Conservation (phyloP, 1,140 invertebrate species). For the Leptopilina boulardi region DNA sequence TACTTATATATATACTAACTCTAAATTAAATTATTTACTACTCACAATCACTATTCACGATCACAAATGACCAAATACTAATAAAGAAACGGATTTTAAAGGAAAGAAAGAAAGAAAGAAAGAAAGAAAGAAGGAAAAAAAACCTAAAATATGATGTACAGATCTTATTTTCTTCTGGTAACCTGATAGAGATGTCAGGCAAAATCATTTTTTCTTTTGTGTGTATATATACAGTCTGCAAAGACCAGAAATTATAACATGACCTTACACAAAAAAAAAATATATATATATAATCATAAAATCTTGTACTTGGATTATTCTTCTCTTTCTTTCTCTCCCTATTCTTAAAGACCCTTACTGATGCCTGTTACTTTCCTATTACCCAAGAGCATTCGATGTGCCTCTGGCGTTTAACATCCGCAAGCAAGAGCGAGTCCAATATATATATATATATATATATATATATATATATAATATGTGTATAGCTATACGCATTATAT, state of each 20-base stretch:
- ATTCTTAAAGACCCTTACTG: neutral
- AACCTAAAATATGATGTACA: slow-evolving; percentile 50
- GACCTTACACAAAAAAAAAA: no score
- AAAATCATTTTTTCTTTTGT: slow-evolving; percentile 61
- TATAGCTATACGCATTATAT: no score
- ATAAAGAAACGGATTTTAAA: no score
- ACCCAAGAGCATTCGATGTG: slow-evolving; percentile 55
- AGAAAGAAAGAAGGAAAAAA: neutral
- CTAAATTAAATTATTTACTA: no score
- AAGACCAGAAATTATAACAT: slow-evolving; percentile 53
- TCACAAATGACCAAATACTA: no score
- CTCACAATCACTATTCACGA: no score
- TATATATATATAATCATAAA: no score
- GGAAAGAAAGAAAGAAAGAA: no score
- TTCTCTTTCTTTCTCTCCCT: neutral
- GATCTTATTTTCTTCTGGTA: slow-evolving; percentile 52
- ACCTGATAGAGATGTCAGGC: slow-evolving; percentile 60
- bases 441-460: no score
- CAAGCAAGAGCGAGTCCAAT: neutral
- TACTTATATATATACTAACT: no score
- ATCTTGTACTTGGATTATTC: neutral
- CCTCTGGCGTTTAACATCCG: slow-evolving; percentile 38
- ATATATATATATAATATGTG: no score
- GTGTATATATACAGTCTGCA: no score
- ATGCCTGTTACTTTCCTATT: slow-evolving; percentile 59